A percentile compares a stretch with the other conserved stretches of the same genome.
Conservation (phyloP, 2,797 vertebrate species). For the Diplodus sargus region DNA sequence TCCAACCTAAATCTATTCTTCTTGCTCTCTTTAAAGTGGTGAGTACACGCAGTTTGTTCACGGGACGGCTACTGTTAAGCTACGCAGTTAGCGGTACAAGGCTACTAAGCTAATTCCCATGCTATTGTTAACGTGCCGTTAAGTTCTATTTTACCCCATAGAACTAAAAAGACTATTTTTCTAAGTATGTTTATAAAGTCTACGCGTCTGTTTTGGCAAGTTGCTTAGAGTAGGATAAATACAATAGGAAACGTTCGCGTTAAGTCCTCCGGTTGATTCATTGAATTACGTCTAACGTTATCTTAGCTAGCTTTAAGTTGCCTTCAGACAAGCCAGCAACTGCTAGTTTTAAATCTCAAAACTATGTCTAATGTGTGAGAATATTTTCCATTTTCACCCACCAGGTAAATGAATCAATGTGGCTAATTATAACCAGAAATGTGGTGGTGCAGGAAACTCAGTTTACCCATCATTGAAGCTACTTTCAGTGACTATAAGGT, state of each 20-base stretch:
- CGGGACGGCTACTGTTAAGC: slow-evolving; percentile 48
- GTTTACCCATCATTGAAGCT: neutral
- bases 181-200: neutral
- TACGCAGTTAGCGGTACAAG: slow-evolving; percentile 67
- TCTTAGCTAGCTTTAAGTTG: neutral
- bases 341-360: slow-evolving; percentile 6
- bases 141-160: neutral
- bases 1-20: neutral
- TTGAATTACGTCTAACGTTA: neutral
- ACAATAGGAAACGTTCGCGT: neutral
- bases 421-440: slow-evolving; percentile 10
- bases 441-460: neutral
- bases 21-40: slow-evolving; percentile 50
- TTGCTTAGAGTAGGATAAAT: neutral
- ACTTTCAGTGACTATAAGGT: neutral
- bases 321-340: neutral
- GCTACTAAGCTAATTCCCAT: slow-evolving; percentile 55
- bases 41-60: slow-evolving; percentile 45
- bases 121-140: slow-evolving; percentile 28
- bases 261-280: slow-evolving; percentile 1
- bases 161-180: neutral
- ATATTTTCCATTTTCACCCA: slow-evolving; percentile 8
- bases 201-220: slow-evolving; percentile 9
- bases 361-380: neutral
- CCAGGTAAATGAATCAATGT: neutral